Percentiles rank a stretch among this genome's conserved stretches.
Conservation (phyloP, 2,113 vertebrate species). For the Peromyscus maniculatus region DNA sequence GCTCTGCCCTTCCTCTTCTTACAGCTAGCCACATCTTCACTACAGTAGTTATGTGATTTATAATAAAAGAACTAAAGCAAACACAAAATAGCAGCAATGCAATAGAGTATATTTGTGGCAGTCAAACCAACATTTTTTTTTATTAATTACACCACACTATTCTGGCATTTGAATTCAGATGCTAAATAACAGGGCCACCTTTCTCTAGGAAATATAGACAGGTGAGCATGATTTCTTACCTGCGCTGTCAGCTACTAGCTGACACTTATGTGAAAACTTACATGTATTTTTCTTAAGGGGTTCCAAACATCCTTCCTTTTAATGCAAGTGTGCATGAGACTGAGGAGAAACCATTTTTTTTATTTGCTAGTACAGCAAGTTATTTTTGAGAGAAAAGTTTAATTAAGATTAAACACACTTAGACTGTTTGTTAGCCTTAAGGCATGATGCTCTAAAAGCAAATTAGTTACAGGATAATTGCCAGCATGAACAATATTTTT, state of each 20-base stretch:
- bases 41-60: not conserved
- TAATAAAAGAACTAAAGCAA: not conserved
- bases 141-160: not conserved
- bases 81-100: not conserved
- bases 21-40: not conserved
- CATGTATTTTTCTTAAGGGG: constrained; percentile 42
- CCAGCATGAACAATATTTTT: constrained; percentile 56
- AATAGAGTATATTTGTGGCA: not conserved
- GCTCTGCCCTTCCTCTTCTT: not conserved
- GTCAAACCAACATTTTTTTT: not conserved
- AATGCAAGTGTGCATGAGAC: constrained; percentile 46
- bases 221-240: not conserved
- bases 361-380: constrained; percentile 55
- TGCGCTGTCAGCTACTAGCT: not conserved
- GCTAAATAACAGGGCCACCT: not conserved
- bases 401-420: constrained; percentile 81
- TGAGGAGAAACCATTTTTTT: constrained; percentile 59
- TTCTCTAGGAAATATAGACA: not conserved
- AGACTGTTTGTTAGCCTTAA: constrained; percentile 76
- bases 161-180: not conserved
- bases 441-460: constrained; percentile 61
- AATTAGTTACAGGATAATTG: constrained; percentile 77
- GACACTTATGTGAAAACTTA: not conserved
- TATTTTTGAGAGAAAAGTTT: constrained; percentile 79
- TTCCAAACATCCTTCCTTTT: constrained; percentile 57